Conservation (phyloP, 1,140 invertebrate genomes). For the Brachionus angularis region DNA sequence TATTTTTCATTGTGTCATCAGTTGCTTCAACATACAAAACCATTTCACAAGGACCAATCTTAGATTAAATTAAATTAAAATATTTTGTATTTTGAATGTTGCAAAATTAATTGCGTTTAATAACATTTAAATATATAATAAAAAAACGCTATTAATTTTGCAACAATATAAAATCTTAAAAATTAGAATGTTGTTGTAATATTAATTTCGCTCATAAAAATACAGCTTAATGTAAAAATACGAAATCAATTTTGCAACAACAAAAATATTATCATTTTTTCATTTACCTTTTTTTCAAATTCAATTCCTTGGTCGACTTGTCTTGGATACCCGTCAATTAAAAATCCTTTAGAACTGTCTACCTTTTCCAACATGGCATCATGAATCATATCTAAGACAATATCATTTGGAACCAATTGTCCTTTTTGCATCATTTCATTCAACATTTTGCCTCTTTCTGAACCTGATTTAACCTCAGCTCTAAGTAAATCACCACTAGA, state of each 20-base stretch:
- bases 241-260: too few relatives aligned
- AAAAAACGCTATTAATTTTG: too few relatives aligned
- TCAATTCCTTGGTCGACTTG: conserved; percentile 88
- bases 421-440: conserved; percentile 70
- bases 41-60: conserved; percentile 60
- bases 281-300: conserved; percentile 71
- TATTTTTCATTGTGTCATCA: conserved; percentile 72
- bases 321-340: conserved; percentile 96
- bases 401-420: conserved; percentile 67
- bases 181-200: too few relatives aligned
- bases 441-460: conserved; percentile 58
- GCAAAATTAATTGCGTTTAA: too few relatives aligned
- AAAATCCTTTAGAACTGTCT: conserved; percentile 82
- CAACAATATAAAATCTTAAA: too few relatives aligned
- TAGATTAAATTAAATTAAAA: too few relatives aligned
- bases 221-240: too few relatives aligned
- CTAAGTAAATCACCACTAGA: conserved; percentile 59
- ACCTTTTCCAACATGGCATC: conserved; percentile 76
- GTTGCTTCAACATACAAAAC: conserved; percentile 89
- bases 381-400: conserved; percentile 56
- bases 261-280: too few relatives aligned
- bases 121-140: too few relatives aligned
- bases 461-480: conserved; percentile 56
- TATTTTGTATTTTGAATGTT: too few relatives aligned
- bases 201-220: too few relatives aligned